Conservation (phyloP, 2,888 invertebrate genomes). For the Cerastis rubricosa region DNA sequence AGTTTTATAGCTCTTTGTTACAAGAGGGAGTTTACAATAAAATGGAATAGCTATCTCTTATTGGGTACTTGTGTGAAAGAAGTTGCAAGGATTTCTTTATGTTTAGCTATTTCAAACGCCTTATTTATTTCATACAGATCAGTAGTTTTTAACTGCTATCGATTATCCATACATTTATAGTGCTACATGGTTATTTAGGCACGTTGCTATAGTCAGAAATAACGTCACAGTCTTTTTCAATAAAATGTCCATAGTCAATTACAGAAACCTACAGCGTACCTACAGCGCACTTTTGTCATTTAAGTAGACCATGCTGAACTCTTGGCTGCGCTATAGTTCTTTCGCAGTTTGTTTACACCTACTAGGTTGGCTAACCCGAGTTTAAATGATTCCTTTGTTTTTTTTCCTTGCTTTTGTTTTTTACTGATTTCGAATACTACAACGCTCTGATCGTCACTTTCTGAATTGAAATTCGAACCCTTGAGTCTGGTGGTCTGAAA, state of each 20-base stretch:
- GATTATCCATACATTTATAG: background rate
- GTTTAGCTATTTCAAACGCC: background rate
- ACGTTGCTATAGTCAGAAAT: background rate
- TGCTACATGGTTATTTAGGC: background rate
- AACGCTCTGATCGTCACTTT: too few relatives aligned
- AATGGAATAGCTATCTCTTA: conserved; percentile 27
- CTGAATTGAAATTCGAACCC: too few relatives aligned
- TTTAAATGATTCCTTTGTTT: background rate
- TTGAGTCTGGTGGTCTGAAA: too few relatives aligned
- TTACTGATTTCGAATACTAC: too few relatives aligned
- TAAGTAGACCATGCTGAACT: background rate
- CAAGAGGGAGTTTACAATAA: conserved; percentile 43
- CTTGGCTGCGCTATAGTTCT: too few relatives aligned
- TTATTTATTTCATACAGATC: background rate
- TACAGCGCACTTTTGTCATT: background rate
- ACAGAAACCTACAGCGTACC: background rate
- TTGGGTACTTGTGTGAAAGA: conserved; percentile 12
- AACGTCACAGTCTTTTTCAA: background rate
- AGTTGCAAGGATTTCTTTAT: conserved; percentile 5
- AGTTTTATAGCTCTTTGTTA: conserved; percentile 59
- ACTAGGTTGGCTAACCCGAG: background rate
- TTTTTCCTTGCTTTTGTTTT: too few relatives aligned
- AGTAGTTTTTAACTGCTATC: background rate
- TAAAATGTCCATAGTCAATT: background rate
- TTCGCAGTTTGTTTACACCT: background rate